Evolutionary conservation across 1,140 invertebrate species (phyloP), one percentile per base, ranked within the genome.

Genomic region (Formica exsecta): DNA sequence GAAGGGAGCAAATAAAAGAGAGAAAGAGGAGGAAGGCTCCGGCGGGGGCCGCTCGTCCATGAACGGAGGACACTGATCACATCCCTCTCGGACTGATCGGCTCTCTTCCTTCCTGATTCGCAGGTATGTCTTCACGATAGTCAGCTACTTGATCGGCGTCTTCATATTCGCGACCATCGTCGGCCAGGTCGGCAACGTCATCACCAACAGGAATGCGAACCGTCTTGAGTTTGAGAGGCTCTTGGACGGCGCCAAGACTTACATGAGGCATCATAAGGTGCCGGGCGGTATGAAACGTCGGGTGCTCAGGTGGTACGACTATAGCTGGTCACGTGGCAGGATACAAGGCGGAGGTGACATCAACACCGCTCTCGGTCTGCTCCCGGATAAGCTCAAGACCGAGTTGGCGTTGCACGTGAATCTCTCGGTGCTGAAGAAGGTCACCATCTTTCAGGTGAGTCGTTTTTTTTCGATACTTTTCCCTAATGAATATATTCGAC

Each of bases 121-220:
- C 96, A 99, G 98, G 96, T 99, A 99, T 95, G 96, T 99, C 91
- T 99, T 99, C 95, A 99, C 98, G 76, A 99, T 99, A 93, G 97
- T 98, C 88, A 99, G 98, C 95, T 99, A 99, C 95, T 96, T 99
- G 87, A 99, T 99, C 91, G 98, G 98, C 79, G 98, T 99, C 51
- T 99, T 99, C 96, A 99, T 99, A 93, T 99, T 99, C 95, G 98
- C 98, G n/a, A 99, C 98, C 16, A 99, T 99, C 92, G 98, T 99
- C 25, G 98, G 98, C 70, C 98, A 99, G 96, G 98, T 99, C 51
- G 98, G 99, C 77, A 99, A 99, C 95, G 98, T 99, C 88, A 99
- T 99, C 92, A 99, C 98, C 5, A 99, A 99, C 95, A 96, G 98
- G 87, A 99, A 99, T 94, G 99, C 98, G n/a, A 99, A 98, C 95